A percentile compares a stretch with the other conserved stretches of the same genome.
phyloP scores from a whole-genome alignment of 2,113 vertebrate species.

The Elachura formosa region DNA sequence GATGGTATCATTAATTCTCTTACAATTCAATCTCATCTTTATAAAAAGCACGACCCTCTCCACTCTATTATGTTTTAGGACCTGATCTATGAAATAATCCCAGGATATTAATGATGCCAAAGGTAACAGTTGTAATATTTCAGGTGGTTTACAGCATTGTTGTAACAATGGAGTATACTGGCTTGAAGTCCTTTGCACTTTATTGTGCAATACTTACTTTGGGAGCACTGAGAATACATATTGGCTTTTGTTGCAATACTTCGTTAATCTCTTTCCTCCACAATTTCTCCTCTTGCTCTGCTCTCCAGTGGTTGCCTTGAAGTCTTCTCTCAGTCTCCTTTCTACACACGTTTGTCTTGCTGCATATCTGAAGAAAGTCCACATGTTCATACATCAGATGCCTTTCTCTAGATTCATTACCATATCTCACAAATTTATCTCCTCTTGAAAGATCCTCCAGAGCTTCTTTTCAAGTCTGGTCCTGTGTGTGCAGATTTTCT shows the following conservation, averaged over 20 bases:
- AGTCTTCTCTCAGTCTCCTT: neutral
- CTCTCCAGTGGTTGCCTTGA: neutral
- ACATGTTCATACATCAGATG: neutral
- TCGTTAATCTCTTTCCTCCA: neutral
- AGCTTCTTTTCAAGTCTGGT: neutral
- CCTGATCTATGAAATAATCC: constrained; percentile 55
- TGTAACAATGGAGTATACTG: neutral
- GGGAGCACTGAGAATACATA: neutral
- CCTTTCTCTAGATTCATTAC: neutral
- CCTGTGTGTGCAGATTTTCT: neutral
- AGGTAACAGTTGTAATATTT: constrained; percentile 35
- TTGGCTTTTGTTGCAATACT: neutral
- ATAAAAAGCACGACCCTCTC: constrained; percentile 26
- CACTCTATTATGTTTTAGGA: constrained; percentile 47
- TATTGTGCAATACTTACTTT: neutral
- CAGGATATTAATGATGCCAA: constrained; percentile 16
- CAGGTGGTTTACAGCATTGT: constrained; percentile 12
- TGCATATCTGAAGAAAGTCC: neutral
- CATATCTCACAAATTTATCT: neutral
- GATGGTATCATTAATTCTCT: constrained; percentile 56
- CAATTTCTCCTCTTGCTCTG: neutral
- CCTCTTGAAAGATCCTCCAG: neutral
- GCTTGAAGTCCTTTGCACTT: neutral
- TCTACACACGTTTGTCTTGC: neutral
- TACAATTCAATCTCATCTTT: constrained; percentile 58